Conservation (phyloP, 2,888 invertebrate species). For the Thera obeliscata region DNA sequence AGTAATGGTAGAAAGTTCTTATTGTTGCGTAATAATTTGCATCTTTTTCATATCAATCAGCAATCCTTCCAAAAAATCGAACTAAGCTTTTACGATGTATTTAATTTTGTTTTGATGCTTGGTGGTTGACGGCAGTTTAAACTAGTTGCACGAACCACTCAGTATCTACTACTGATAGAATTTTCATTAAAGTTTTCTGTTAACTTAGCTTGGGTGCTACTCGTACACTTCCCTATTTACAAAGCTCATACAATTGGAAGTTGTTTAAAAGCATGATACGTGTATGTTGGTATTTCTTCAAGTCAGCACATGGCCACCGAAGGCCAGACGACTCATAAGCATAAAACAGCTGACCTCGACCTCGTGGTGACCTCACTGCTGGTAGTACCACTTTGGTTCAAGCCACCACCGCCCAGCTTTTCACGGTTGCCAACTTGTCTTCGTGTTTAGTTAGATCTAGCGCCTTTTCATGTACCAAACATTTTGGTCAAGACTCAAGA, state of each 20-base stretch:
- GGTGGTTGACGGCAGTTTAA: too few species aligned
- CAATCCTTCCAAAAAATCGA: too few species aligned
- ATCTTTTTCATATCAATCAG: too few species aligned
- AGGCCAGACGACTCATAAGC: slow-evolving; percentile 47
- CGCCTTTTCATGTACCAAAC: not conserved
- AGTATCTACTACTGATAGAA: not conserved
- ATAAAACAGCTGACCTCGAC: slow-evolving; percentile 58
- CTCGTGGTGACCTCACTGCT: slow-evolving; percentile 43
- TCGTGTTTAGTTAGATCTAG: slow-evolving; percentile 6
- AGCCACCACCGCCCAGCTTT: slow-evolving; percentile 54
- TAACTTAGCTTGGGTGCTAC: not conserved
- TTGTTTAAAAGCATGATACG: slow-evolving; percentile 7
- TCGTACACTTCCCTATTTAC: not conserved
- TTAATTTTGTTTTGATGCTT: too few species aligned
- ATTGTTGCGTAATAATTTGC: too few species aligned
- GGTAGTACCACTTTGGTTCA: slow-evolving; percentile 26
- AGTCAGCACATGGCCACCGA: slow-evolving; percentile 36
- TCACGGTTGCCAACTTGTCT: slow-evolving; percentile 41
- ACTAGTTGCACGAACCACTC: too few species aligned
- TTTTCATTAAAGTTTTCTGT: not conserved
- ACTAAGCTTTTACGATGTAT: too few species aligned
- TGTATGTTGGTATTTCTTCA: slow-evolving; percentile 41
- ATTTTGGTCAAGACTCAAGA: not conserved
- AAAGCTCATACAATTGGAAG: slow-evolving; percentile 10
- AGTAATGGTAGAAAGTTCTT: too few species aligned